phyloP scores from a whole-genome alignment of 2,888 invertebrate species.

The Idaea dimidiata region DNA sequence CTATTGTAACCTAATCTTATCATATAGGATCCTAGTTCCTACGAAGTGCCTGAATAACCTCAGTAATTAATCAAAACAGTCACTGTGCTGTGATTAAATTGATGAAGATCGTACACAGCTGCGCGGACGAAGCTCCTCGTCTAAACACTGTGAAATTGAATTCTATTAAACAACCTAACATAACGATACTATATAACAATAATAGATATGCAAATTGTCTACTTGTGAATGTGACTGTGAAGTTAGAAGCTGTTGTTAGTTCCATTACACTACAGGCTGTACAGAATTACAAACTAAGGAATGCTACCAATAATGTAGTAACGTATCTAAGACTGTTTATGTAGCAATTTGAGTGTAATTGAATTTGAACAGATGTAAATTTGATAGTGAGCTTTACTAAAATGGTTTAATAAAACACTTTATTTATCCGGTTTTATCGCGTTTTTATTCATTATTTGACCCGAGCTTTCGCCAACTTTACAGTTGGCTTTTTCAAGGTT shows the following conservation, averaged over 20 bases:
- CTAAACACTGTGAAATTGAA: slow-evolving; percentile 46
- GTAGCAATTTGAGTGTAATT: neutral
- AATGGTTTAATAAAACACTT: too few relatives aligned
- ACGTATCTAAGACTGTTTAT: neutral
- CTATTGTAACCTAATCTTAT: too few relatives aligned
- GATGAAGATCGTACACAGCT: slow-evolving; percentile 48
- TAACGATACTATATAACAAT: slow-evolving; percentile 20
- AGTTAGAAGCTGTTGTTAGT: slow-evolving; percentile 1
- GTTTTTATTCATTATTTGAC: too few relatives aligned
- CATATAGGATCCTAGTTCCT: neutral
- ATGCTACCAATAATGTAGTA: neutral
- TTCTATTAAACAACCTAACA: slow-evolving; percentile 23
- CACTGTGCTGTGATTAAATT: slow-evolving; percentile 41
- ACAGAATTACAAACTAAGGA: neutral
- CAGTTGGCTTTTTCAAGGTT: too few relatives aligned
- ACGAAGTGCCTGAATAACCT: slow-evolving; percentile 14
- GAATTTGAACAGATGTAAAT: too few relatives aligned
- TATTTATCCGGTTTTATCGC: too few relatives aligned
- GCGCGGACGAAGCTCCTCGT: slow-evolving; percentile 26
- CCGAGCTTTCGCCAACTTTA: too few relatives aligned
- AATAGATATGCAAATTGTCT: neutral
- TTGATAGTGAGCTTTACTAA: too few relatives aligned
- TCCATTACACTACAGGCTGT: slow-evolving; percentile 6
- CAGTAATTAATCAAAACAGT: slow-evolving; percentile 53
- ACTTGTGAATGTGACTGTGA: neutral